Conservation (phyloP, 2,888 invertebrate genomes). For the Lordiphosa andalusiaca region DNA sequence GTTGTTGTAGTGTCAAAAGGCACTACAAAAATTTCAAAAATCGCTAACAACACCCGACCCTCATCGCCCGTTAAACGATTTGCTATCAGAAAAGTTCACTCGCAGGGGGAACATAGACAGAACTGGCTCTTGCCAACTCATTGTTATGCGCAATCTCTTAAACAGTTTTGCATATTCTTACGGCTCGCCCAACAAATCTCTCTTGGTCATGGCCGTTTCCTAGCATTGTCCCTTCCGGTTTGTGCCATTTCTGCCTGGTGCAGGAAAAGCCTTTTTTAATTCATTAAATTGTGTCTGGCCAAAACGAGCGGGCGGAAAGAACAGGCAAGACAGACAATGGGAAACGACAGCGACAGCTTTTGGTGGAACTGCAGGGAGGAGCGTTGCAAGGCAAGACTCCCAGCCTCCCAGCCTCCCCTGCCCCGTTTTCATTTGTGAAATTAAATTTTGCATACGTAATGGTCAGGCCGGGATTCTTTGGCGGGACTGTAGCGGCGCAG, state of each 20-base stretch:
- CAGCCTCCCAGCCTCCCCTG: constrained; percentile 27
- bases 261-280: constrained; percentile 45
- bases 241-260: constrained; percentile 18
- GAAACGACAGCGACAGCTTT: constrained; percentile 6
- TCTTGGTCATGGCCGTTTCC: constrained; percentile 47
- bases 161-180: too few species aligned
- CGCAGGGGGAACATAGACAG: too few species aligned
- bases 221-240: constrained; percentile 49
- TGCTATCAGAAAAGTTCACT: too few species aligned
- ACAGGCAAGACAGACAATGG: constrained; percentile 25
- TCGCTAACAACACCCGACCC: too few species aligned
- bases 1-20: too few species aligned
- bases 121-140: too few species aligned
- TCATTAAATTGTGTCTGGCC: constrained; percentile 65
- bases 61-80: too few species aligned
- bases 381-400: constrained; percentile 33
- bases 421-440: constrained; percentile 56
- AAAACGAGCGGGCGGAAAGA: background rate
- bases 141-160: too few species aligned
- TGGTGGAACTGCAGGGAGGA: background rate
- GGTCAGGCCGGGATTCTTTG: constrained; percentile 32
- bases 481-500: constrained; percentile 40
- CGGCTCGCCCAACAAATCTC: constrained; percentile 33
- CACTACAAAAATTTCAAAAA: background rate
- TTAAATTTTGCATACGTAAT: constrained; percentile 68